Base-by-base conservation (phyloP, 2,888 invertebrate genomes). In the Notocelia uddmanniana region DNA sequence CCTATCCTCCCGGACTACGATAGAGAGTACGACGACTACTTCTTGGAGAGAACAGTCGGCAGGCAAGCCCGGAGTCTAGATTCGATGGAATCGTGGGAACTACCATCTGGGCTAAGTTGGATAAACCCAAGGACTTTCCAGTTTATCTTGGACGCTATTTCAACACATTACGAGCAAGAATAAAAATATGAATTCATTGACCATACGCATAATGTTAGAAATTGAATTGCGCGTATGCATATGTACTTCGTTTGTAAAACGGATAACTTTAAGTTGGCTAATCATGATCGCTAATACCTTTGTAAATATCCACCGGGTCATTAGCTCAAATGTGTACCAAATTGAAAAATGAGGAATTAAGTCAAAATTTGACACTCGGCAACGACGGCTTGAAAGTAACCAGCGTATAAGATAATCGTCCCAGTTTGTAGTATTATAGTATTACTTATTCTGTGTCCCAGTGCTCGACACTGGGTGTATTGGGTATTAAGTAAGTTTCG, bases 1-100 rank as follows among this genome's bases (percentile, higher is more conserved):
- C 97, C 97, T 60, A 94, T 97, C 74, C 94, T 96, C n/a, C 95
- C 96, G 69, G 97, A 97, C 87, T 96, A 96, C 85, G 96, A 96
- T 80, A 94, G 95, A 84, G 95, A 96, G 80, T 96, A 97, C 83
- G 96, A 96, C 73, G 96, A 96, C 84, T 96, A 97, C 83, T 95
- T 96, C 84, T 94, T 97, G 69, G 96, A 95, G 78, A 94, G 97
- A 76, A 95, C 96, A 11, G 93, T 96, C 15, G 94, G 94, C 76
- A 92, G 92, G 82, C 89, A 91, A 76, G 81, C 93, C 31, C 83
- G 89, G 79, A 92, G 93, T 75, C 74, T 94, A 50, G 91, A 92
- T 34, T 75, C 85, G 0, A 74, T 94, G 54, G 91, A 92, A 21
- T 75, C 85, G 1, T 84, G 81, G 11, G 89, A 90, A 55, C 77